phyloP scores from a whole-genome alignment of 2,888 invertebrate species.

The Leucophora obtusa region DNA sequence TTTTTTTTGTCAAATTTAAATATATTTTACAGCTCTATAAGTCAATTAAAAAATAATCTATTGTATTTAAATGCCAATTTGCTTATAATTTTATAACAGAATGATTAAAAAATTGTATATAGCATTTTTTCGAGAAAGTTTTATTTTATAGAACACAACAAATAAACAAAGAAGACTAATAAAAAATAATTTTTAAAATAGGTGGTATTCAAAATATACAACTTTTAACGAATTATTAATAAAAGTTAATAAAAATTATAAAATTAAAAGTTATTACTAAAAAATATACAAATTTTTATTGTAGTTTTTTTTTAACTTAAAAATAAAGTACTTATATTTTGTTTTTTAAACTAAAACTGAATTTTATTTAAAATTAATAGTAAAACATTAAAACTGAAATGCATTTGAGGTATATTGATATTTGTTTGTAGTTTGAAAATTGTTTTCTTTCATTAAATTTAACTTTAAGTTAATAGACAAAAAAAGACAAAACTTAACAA shows the following conservation, averaged over 20 bases:
- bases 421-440: slow-evolving; percentile 75
- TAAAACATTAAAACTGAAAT: slow-evolving; percentile 78
- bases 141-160: slow-evolving; percentile 1
- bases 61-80: too few species aligned
- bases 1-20: too few species aligned
- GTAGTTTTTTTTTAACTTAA: slow-evolving; percentile 22
- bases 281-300: slow-evolving; percentile 31
- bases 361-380: slow-evolving; percentile 60
- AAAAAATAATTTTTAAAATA: slow-evolving; percentile 3
- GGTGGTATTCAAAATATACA: slow-evolving; percentile 10
- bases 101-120: not conserved
- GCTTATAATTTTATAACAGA: too few species aligned
- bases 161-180: not conserved
- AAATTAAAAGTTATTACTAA: slow-evolving; percentile 16
- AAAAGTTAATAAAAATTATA: not conserved
- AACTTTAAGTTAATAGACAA: slow-evolving; percentile 58
- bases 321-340: not conserved
- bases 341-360: slow-evolving; percentile 53
- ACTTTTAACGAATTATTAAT: not conserved
- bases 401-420: slow-evolving; percentile 79
- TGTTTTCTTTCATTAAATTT: slow-evolving; percentile 54
- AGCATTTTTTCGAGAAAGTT: slow-evolving; percentile 19
- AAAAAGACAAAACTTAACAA: slow-evolving; percentile 65
- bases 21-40: too few species aligned
- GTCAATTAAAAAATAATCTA: too few species aligned